These are phyloP conservation scores for Strigamia transsilvanica DNA, from an alignment of 2,888 invertebrate species.

Conservation along the genomic window DNA sequence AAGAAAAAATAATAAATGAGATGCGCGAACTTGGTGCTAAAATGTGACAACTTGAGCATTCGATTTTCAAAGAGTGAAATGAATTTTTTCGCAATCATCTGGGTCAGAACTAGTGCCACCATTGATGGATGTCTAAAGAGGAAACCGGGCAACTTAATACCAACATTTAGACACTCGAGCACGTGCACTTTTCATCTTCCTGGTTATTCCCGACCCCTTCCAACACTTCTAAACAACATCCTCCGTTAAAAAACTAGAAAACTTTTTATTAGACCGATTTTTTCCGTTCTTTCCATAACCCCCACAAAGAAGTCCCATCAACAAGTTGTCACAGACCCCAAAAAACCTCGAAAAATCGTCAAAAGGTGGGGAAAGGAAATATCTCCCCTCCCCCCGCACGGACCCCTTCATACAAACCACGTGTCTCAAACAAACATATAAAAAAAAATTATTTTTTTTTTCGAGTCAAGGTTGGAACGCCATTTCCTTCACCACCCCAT, in stretches of 20 bases:
- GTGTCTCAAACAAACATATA: not conserved
- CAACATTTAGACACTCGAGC: slow-evolving; percentile 26
- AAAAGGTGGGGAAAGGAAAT: not conserved
- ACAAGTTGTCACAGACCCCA: not conserved
- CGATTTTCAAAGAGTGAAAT: not conserved
- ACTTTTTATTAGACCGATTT: too few relatives aligned
- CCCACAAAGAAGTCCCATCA: not conserved
- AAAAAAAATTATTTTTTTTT: not conserved
- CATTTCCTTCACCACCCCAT: not conserved
- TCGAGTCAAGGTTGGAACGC: not conserved
- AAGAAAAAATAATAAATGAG: not conserved
- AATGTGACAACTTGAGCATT: not conserved
- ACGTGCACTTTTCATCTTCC: slow-evolving; percentile 37
- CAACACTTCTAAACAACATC: slow-evolving; percentile 25
- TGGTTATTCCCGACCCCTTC: slow-evolving; percentile 31
- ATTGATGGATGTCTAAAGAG: slow-evolving; percentile 16
- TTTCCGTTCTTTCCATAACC: not conserved
- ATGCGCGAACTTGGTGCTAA: too few relatives aligned
- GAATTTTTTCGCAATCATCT: not conserved
- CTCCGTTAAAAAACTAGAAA: slow-evolving; percentile 7
- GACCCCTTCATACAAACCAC: not conserved
- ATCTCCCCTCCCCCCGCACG: not conserved
- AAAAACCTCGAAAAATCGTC: not conserved
- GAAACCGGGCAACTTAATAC: slow-evolving; percentile 28
- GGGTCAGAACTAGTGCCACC: slow-evolving; percentile 1